phyloP scores from a whole-genome alignment of 35 echinoderm and acorn worm species.

The Anneissia japonica region DNA sequence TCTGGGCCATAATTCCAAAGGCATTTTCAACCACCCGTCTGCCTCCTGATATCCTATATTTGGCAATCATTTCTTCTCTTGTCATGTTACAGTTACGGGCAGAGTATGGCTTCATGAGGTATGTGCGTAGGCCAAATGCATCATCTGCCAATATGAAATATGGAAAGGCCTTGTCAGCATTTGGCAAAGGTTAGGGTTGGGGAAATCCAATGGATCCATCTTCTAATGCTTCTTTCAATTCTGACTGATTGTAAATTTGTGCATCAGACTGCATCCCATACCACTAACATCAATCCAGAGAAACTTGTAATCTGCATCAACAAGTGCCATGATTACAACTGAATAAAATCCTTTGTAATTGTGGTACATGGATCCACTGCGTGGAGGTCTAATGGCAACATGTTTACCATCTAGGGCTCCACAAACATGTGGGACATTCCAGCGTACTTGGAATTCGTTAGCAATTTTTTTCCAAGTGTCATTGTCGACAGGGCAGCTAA shows the following conservation, averaged over 20 bases:
- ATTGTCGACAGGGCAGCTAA: too few species aligned
- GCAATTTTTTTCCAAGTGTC: too few species aligned
- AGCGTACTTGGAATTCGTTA: too few species aligned
- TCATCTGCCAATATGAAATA: too few species aligned
- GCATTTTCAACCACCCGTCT: constrained; percentile 9
- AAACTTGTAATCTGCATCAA: too few species aligned
- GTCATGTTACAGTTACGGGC: neutral
- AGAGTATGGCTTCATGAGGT: constrained; percentile 47
- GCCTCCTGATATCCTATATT: neutral
- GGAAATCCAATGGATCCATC: too few species aligned
- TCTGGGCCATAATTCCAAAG: constrained; percentile 31
- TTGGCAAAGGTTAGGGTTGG: too few species aligned
- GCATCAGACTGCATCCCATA: constrained; percentile 17
- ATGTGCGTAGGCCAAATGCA: too few species aligned
- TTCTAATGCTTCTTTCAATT: neutral
- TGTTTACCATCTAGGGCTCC: constrained; percentile 19
- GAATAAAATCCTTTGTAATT: too few species aligned
- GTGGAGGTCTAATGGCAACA: constrained; percentile 11
- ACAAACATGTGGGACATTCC: too few species aligned
- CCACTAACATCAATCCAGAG: neutral
- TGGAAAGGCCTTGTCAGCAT: too few species aligned
- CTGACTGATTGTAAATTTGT: constrained; percentile 35
- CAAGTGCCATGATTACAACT: too few species aligned
- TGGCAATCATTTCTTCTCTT: neutral
- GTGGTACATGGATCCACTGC: constrained; percentile 1